Base-by-base conservation (phyloP, 2,888 invertebrate species). In the Fragum sueziense region DNA sequence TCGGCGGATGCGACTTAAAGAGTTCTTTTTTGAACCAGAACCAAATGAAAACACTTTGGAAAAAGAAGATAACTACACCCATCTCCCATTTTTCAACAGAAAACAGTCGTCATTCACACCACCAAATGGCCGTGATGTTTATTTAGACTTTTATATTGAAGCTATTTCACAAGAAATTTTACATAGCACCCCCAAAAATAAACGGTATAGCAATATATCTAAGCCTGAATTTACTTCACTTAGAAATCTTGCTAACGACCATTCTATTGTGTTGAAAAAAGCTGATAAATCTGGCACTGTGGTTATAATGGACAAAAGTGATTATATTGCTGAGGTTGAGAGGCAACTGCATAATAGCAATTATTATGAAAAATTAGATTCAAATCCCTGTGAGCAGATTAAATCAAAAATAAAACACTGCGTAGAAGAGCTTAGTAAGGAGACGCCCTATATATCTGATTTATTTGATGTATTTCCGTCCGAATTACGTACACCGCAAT, bases 121-220 rank as follows among this genome's bases (percentile, higher is more conserved):
- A 54, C 70, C 75, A 25, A n/a, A 33, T 52, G 70, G 62, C 7
- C 54, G 75, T 47, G 70, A 76, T 34, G n/a, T 62, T 34, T 51
- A 31, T 37, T 62, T 76, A 52, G 70, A 70, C 20, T 76, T 76
- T 52, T 76, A 76, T 25, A 62, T 76, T 31, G 75, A 76, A n/a
- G 75, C 70, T 34, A 76, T 70, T 31, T 59, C 69, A 17, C 70
- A 76, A 9, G 62, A 76, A 70, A 70, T 76, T 70, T 34, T 76
- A 27, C 51, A 70, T 37, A 47, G n/a, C n/a, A n/a, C n/a, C n/a
- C n/a, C n/a, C n/a, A 62, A 33, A 47, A 52, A 62, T 14, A 62
- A 34, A 31, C 47, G 31, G 25, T 51, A 62, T 31, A 51, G 62
- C n/a, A 76, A 76, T 31, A 31, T 76, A 22, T 76, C 75, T 9